Evolutionary conservation across 92 coral and sea anemone species (phyloP).

Genomic region (Phenganax subtilis): DNA sequence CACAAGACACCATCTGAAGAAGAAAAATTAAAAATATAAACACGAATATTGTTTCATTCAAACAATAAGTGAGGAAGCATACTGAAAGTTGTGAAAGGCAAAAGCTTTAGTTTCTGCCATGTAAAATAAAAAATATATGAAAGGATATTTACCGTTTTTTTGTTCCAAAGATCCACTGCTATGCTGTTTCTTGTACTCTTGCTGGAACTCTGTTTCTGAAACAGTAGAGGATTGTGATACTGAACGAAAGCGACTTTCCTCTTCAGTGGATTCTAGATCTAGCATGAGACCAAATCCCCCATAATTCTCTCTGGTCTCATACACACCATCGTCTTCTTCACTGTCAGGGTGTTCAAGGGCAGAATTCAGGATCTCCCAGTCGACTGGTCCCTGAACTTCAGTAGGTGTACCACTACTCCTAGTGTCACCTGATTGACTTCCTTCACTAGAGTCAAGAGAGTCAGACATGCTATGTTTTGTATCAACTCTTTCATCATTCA

Average conservation of each 20-base stretch:
- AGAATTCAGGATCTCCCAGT: constrained; percentile 33
- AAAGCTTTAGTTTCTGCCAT: too few relatives aligned
- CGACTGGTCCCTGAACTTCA: neutral
- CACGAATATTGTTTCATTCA: neutral
- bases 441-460: constrained; percentile 23
- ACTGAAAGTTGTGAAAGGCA: too few relatives aligned
- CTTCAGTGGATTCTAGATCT: constrained; percentile 38
- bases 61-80: too few relatives aligned
- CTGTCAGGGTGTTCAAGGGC: constrained; percentile 25
- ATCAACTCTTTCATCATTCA: neutral
- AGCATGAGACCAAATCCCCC: constrained; percentile 46
- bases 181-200: constrained; percentile 22
- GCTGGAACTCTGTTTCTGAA: constrained; percentile 66
- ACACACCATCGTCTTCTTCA: constrained; percentile 14
- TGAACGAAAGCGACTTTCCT: constrained; percentile 51
- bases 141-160: neutral
- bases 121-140: too few relatives aligned
- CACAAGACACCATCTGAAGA: constrained; percentile 17
- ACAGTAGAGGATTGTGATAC: constrained; percentile 79
- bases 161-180: constrained; percentile 12
- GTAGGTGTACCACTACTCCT: constrained; percentile 2
- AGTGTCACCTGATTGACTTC: constrained; percentile 5
- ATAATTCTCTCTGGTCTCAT: constrained; percentile 13
- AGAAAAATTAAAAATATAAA: constrained; percentile 4
- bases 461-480: constrained; percentile 18